These are phyloP conservation scores for Sanderia malayensis DNA, from an alignment of 30 jellyfish, hydroid and myxozoan genomes.

Conservation along the genomic window DNA sequence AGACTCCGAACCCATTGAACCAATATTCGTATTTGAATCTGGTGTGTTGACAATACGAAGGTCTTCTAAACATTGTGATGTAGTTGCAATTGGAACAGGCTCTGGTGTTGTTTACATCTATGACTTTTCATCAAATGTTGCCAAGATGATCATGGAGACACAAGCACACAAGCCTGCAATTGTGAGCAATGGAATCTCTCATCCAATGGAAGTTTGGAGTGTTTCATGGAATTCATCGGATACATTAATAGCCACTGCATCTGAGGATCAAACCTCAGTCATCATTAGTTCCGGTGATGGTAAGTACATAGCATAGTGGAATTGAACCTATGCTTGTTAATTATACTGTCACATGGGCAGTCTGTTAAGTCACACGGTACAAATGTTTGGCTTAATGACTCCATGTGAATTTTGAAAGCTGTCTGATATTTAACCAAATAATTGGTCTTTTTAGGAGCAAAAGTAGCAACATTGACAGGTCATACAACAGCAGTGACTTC, in stretches of 20 bases:
- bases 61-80: neutral
- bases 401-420: too few relatives aligned
- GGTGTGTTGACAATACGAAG: conserved; percentile 53
- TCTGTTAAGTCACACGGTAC: too few relatives aligned
- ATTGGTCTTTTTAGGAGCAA: neutral
- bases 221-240: conserved; percentile 77
- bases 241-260: conserved; percentile 71
- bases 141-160: conserved; percentile 9
- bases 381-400: too few relatives aligned
- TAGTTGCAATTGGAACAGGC: conserved; percentile 78
- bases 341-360: too few relatives aligned
- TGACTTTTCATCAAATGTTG: neutral
- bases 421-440: too few relatives aligned
- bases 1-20: neutral
- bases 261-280: conserved; percentile 82
- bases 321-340: too few relatives aligned
- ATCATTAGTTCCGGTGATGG: conserved; percentile 23
- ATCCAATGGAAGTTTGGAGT: conserved; percentile 93
- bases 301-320: too few relatives aligned
- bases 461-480: conserved; percentile 59
- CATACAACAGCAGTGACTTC: conserved; percentile 96
- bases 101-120: conserved; percentile 71
- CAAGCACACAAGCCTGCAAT: conserved; percentile 46
- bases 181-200: conserved; percentile 6
- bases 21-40: conserved; percentile 34